A percentile compares a stretch with the other conserved stretches of the same genome.
Conservation (phyloP, 2,113 vertebrate species). For the Gnathonemus echidnorhynchus region DNA sequence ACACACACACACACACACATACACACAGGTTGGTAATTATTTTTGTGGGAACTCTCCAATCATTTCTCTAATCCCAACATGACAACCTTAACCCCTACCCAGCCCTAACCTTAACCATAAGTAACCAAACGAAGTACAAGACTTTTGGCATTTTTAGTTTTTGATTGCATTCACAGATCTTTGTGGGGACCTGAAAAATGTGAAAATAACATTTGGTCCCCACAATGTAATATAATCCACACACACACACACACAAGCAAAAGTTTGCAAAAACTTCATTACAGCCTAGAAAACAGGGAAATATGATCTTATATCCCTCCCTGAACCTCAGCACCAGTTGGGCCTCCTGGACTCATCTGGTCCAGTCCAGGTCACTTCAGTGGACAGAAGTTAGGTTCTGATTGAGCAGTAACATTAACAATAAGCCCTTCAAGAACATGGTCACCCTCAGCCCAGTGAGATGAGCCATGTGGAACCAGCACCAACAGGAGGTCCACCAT, state of each 20-base stretch:
- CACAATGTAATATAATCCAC: too few relatives aligned
- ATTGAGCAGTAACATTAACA: background rate
- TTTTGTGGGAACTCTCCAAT: too few relatives aligned
- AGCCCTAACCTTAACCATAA: too few relatives aligned
- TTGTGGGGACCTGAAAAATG: too few relatives aligned
- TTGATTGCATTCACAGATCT: too few relatives aligned
- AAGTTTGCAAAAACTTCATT: background rate
- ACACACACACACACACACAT: background rate
- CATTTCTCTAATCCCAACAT: too few relatives aligned
- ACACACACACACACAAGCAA: background rate
- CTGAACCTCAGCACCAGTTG: background rate
- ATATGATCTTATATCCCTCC: background rate
- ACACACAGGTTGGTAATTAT: background rate
- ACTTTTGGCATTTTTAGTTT: too few relatives aligned
- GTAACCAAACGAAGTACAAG: too few relatives aligned
- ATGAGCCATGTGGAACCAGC: background rate
- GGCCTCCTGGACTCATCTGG: background rate
- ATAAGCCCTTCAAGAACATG: background rate
- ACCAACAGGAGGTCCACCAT: background rate
- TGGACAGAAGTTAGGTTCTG: background rate
- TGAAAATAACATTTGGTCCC: too few relatives aligned
- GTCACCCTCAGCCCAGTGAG: background rate
- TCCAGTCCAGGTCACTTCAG: background rate
- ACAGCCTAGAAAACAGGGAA: background rate
- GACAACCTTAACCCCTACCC: too few relatives aligned